Percentiles rank a stretch among this genome's conserved stretches.
phyloP scores from a whole-genome alignment of 53 echinoderm and acorn worm genomes.

The Patiria pectinifera region DNA sequence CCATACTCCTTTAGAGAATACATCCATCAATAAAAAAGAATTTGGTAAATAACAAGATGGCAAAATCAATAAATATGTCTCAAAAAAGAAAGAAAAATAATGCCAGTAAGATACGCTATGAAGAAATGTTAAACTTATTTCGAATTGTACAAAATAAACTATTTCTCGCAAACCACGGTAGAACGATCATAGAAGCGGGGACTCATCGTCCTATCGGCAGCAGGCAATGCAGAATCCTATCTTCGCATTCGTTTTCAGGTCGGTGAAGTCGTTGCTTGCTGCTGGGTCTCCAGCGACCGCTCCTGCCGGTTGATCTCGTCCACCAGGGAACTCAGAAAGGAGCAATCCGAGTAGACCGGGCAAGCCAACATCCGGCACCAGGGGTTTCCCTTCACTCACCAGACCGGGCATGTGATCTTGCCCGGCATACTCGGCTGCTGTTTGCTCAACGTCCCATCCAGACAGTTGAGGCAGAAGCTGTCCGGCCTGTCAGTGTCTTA shows the following conservation, averaged over 20 bases:
- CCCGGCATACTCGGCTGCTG: neutral
- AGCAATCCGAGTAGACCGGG: constrained; percentile 1
- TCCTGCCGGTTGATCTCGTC: constrained; percentile 22
- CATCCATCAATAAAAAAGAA: too few relatives aligned
- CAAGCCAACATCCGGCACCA: constrained; percentile 7
- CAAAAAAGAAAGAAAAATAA: too few relatives aligned
- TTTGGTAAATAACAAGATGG: too few relatives aligned
- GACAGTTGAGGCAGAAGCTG: constrained; percentile 39
- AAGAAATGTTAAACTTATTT: too few relatives aligned
- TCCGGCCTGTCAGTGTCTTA: constrained; percentile 26
- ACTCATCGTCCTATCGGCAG: neutral
- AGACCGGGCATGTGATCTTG: constrained; percentile 27
- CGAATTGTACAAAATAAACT: too few relatives aligned
- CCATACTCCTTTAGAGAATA: too few relatives aligned
- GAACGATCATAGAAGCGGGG: too few relatives aligned
- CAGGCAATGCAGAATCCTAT: neutral
- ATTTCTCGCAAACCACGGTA: too few relatives aligned
- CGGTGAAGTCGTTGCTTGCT: neutral
- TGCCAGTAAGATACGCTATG: too few relatives aligned
- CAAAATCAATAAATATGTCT: too few relatives aligned
- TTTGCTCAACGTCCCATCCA: neutral
- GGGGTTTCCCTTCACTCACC: constrained; percentile 27
- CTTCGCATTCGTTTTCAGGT: neutral
- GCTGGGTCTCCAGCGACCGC: neutral
- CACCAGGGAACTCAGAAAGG: constrained; percentile 25